Percentiles rank a stretch among this genome's conserved stretches.
phyloP scores from a whole-genome alignment of 1,140 invertebrate species.

The Amphibalanus amphitrite region DNA sequence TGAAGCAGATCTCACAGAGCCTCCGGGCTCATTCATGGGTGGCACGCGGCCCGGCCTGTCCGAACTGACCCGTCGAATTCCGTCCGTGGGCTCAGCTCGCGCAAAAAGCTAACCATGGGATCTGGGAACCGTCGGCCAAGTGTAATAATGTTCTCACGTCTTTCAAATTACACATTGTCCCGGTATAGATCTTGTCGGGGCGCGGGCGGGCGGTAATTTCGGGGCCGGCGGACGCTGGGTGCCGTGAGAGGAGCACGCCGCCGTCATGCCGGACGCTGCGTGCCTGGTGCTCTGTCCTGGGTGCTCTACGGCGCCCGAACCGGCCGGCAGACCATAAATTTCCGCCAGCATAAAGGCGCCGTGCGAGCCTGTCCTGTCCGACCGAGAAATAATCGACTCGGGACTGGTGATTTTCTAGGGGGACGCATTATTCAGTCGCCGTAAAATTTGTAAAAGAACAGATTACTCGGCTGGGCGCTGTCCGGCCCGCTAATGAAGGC shows the following conservation, averaged over 20 bases:
- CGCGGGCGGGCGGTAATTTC: background rate
- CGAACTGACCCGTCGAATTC: no score
- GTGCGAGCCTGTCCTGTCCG: no score
- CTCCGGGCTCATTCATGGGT: background rate
- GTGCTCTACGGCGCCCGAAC: no score
- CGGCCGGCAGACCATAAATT: background rate
- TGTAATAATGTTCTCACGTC: slow-evolving; percentile 1
- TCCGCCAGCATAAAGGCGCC: background rate
- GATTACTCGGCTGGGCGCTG: background rate
- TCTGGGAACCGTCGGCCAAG: background rate
- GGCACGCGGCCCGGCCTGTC: background rate
- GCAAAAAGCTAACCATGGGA: background rate
- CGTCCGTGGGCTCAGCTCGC: no score
- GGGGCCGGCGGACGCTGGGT: background rate
- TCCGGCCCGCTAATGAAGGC: background rate
- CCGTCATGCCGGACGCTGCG: background rate
- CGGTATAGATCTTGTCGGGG: background rate
- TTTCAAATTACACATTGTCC: background rate
- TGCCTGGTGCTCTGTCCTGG: background rate
- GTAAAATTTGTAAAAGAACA: slow-evolving; percentile 1
- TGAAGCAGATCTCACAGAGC: background rate
- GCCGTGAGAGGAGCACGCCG: background rate
- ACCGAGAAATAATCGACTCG: background rate
- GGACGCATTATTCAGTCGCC: background rate
- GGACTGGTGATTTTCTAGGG: background rate